phyloP scores from a whole-genome alignment of 2,113 vertebrate genomes.

The Melanocharis versteri region DNA sequence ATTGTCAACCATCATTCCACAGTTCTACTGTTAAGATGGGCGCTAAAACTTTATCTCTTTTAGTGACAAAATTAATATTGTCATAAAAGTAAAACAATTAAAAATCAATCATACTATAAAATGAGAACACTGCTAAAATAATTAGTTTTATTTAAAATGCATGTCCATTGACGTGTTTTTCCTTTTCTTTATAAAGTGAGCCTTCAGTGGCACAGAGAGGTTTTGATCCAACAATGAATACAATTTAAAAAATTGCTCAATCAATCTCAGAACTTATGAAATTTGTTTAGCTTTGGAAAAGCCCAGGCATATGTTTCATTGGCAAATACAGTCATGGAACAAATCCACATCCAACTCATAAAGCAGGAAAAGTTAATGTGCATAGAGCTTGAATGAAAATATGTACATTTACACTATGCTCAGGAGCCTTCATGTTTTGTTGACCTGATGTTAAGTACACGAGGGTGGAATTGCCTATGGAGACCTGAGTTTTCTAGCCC shows the following conservation, averaged over 20 bases:
- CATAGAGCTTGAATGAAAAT: neutral
- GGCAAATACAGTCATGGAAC: neutral
- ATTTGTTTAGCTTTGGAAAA: neutral
- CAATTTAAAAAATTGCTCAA: neutral
- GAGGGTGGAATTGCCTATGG: accelerated
- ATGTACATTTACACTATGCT: neutral
- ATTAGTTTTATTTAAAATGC: neutral
- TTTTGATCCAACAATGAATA: neutral
- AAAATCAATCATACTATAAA: neutral
- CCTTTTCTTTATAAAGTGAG: neutral
- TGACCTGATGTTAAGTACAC: neutral
- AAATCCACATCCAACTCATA: neutral
- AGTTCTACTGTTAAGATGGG: neutral
- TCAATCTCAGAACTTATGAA: neutral
- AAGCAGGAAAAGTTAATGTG: neutral
- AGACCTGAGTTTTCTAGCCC: neutral
- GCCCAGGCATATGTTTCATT: neutral
- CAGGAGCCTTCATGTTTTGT: neutral
- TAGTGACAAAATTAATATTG: neutral
- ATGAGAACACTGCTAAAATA: neutral
- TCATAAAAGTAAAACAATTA: neutral
- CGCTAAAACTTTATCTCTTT: neutral
- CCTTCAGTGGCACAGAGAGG: neutral
- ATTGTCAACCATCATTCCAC: neutral
- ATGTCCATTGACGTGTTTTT: neutral